These are phyloP conservation scores for Xenopus petersii DNA, from an alignment of 2,797 vertebrate genomes.

Conservation along the genomic window DNA sequence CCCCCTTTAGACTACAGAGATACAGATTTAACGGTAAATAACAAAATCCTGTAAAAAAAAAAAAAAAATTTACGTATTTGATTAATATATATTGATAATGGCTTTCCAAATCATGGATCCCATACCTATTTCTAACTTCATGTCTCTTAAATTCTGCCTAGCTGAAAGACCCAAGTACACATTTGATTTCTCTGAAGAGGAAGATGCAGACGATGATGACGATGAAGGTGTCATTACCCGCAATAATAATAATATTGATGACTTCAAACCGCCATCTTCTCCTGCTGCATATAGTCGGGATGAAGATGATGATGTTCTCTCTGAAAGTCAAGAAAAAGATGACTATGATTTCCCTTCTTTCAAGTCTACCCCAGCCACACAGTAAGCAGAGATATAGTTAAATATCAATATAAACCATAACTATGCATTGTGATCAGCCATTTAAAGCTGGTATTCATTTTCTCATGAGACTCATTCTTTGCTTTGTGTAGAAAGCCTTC, in stretches of 20 bases:
- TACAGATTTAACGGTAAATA: too few relatives aligned
- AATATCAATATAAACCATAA: too few relatives aligned
- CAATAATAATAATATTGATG: conserved; percentile 53
- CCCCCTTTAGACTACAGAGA: too few relatives aligned
- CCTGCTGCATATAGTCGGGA: conserved; percentile 66
- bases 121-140: too few relatives aligned
- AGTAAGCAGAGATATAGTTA: conserved; percentile 59
- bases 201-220: conserved; percentile 78
- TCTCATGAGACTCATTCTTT: conserved; percentile 23
- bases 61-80: too few relatives aligned
- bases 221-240: conserved; percentile 57
- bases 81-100: too few relatives aligned
- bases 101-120: too few relatives aligned
- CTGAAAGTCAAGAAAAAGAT: conserved; percentile 77
- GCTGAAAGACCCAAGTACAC: conserved; percentile 96
- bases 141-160: conserved; percentile 50
- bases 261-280: conserved; percentile 73
- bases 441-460: too few relatives aligned
- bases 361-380: conserved; percentile 69
- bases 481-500: conserved; percentile 68
- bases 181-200: conserved; percentile 96
- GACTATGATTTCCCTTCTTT: conserved; percentile 74
- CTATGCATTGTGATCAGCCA: too few relatives aligned
- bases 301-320: conserved; percentile 75
- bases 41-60: too few relatives aligned